phyloP scores from a whole-genome alignment of 1,140 invertebrate genomes.

The Atopsyche davidsoni region DNA sequence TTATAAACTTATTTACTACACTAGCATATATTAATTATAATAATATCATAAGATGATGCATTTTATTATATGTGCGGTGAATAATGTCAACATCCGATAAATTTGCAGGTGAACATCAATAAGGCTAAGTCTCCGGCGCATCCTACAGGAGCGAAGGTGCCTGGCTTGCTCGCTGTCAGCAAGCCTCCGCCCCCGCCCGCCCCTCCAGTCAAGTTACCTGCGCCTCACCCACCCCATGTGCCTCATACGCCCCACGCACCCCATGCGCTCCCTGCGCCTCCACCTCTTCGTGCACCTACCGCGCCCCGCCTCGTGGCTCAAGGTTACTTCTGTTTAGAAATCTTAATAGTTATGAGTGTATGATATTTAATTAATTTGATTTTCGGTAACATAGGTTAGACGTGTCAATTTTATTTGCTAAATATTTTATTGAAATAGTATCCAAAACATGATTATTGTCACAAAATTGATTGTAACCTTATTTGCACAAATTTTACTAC shows the following conservation, averaged over 20 bases:
- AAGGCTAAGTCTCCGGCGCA: background rate
- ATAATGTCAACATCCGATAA: background rate
- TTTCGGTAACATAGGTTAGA: too few species aligned
- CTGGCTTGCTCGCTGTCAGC: conserved; percentile 39
- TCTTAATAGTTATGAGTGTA: too few species aligned
- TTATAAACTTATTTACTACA: background rate
- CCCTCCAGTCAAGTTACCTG: background rate
- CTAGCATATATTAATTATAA: conserved; percentile 4
- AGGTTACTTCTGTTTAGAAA: conserved; percentile 3
- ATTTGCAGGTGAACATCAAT: background rate
- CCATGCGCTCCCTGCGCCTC: background rate
- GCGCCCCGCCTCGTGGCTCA: conserved; percentile 7
- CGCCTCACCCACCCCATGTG: background rate
- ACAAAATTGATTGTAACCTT: background rate
- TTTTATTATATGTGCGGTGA: conserved; percentile 20
- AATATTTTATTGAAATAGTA: background rate
- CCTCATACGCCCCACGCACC: conserved; percentile 2
- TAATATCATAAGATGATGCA: conserved; percentile 30
- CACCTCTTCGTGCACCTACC: background rate
- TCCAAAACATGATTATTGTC: background rate
- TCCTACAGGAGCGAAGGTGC: conserved; percentile 33
- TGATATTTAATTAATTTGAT: too few species aligned
- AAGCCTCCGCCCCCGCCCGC: conserved; percentile 34
- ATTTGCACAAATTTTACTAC: background rate
- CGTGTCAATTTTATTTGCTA: too few species aligned